A percentile compares a stretch with the other conserved stretches of the same genome.
Evolutionary conservation across 2,113 vertebrate species (phyloP).

Genomic region (Cyrtonyx montezumae): DNA sequence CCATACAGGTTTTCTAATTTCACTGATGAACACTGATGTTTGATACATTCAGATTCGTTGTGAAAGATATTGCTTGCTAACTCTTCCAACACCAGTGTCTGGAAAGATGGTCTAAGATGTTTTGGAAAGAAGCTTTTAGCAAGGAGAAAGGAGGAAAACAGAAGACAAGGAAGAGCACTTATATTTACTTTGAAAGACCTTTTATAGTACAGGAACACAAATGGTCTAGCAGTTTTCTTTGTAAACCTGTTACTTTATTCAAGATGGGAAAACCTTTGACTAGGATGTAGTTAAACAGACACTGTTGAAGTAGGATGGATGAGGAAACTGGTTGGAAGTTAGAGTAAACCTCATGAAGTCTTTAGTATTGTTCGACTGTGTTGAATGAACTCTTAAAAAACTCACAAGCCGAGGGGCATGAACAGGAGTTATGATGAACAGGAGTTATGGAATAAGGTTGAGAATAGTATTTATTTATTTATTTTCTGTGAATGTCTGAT

Average conservation of each 20-base stretch:
- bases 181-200: not conserved
- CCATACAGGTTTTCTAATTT: not conserved
- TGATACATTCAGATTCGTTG: not conserved
- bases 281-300: not conserved
- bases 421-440: not conserved
- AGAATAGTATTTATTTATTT: not conserved
- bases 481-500: not conserved
- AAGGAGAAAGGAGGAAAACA: not conserved
- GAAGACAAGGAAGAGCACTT: not conserved
- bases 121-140: not conserved
- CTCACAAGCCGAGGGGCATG: not conserved
- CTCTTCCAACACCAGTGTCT: rapidly evolving
- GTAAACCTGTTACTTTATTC: not conserved
- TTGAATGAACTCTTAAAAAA: not conserved
- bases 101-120: not conserved
- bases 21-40: not conserved
- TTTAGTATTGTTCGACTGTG: not conserved
- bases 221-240: not conserved
- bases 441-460: not conserved
- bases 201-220: not conserved
- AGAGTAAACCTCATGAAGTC: not conserved
- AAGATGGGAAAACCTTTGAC: not conserved
- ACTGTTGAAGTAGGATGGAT: not conserved
- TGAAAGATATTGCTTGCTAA: not conserved
- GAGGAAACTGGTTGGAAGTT: not conserved